phyloP scores from a whole-genome alignment of 2,113 vertebrate genomes.

The Cathartes aura region DNA sequence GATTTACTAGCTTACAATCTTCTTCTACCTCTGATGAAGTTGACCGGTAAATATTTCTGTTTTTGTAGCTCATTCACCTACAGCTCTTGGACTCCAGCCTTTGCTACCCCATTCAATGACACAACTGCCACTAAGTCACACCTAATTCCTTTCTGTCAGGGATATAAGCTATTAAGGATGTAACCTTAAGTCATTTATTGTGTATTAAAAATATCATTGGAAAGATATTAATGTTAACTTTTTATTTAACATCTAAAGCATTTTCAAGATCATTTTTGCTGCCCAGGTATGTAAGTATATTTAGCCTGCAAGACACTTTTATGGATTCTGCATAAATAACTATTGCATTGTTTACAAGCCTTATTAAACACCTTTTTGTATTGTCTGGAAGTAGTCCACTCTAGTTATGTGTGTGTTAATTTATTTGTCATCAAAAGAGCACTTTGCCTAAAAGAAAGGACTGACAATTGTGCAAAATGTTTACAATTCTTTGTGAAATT shows the following conservation, averaged over 20 bases:
- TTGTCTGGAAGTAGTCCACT: constrained; percentile 81
- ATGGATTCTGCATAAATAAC: constrained; percentile 74
- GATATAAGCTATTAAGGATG: constrained; percentile 74
- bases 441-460: constrained; percentile 85
- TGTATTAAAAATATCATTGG: constrained; percentile 71
- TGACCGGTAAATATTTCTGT: constrained; percentile 74
- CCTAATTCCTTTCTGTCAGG: constrained; percentile 81
- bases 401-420: constrained; percentile 84
- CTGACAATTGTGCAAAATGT: constrained; percentile 85
- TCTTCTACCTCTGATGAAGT: neutral
- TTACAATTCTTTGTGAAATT: constrained; percentile 85
- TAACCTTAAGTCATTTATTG: constrained; percentile 72
- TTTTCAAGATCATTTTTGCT: constrained; percentile 71
- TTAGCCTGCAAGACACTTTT: constrained; percentile 85
- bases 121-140: constrained; percentile 90
- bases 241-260: constrained; percentile 75
- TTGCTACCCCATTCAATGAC: constrained; percentile 89
- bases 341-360: constrained; percentile 80
- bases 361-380: constrained; percentile 78
- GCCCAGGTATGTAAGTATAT: constrained; percentile 75
- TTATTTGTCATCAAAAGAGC: constrained; percentile 86
- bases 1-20: neutral
- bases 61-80: constrained; percentile 88
- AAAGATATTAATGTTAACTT: constrained; percentile 78
- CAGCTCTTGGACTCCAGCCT: constrained; percentile 89